Base-by-base conservation (phyloP, 2,888 invertebrate genomes). In the Drosophila gaucha region DNA sequence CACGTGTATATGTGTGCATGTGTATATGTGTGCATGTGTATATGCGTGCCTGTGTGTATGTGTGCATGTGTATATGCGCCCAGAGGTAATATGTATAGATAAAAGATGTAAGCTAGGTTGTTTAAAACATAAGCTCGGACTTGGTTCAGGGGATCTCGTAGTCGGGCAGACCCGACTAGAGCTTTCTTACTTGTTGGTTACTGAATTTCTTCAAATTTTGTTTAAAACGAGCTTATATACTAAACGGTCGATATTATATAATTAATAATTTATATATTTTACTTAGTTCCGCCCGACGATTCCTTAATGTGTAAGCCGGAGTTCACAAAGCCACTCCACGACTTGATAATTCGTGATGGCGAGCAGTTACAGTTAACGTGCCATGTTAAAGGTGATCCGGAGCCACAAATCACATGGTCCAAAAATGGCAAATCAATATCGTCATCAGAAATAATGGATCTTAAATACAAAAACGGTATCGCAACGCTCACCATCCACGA, bases 401-500 rank as follows among this genome's bases (percentile, higher is more conserved):
- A 97, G 90, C 98, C 98, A 0, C 95, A 97, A 89, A 95, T 98
- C 39, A 94, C 95, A 76, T 98, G 98, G 98, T 94, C 94, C 89
- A 98, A 97, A 93, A 95, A 97, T 90, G 95, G 95, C n/a, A 95
- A 96, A 91, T 94, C 94, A 66, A 90, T 91, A 69, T 94, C 94
- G 66, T 96, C 96, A 12, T 95, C 95, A 0, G 95, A 97, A 93
- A 96, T 97, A 31, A 94, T 98, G 86, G 97, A 98, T 91, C 94
- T 98, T 62, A 97, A 97, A 91, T 98, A 98, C 92, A 97, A 97
- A 92, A 96, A 96, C 90, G 96, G 97, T 50, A 94, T 96, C 10
- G 98, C 98, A 0, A 96, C 95, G 20, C 93, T 98, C 44, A 95
- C 95, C 52, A 98, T 99, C 88, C 96, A 95, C 86, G 98, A 98